A percentile compares a stretch with the other conserved stretches of the same genome.
These are phyloP conservation scores for Lithophane semibrunnea DNA, from an alignment of 2,888 invertebrate species.

Conservation along the genomic window DNA sequence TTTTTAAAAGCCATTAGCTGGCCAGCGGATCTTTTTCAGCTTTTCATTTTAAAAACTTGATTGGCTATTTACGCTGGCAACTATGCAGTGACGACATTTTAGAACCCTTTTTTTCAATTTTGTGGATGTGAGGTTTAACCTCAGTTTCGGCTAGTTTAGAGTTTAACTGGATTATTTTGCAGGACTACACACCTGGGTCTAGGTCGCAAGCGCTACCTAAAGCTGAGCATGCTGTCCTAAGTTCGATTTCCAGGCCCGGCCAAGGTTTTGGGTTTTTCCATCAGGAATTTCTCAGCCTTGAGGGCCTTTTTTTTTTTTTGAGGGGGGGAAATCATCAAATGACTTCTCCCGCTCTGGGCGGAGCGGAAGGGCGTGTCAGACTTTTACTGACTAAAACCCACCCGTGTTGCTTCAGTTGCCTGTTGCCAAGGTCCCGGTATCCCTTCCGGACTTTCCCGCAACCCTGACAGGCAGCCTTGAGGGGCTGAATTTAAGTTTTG, in stretches of 20 bases:
- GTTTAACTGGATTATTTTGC: neutral
- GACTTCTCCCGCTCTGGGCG: no score
- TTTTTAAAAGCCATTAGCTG: constrained; percentile 81
- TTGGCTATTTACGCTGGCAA: constrained; percentile 66
- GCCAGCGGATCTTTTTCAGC: constrained; percentile 65
- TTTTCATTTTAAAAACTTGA: constrained; percentile 68
- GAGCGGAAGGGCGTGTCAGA: no score
- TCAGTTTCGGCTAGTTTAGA: neutral
- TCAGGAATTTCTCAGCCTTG: no score
- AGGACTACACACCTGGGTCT: neutral
- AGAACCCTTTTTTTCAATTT: constrained; percentile 7
- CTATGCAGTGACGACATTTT: constrained; percentile 14
- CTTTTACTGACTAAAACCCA: no score
- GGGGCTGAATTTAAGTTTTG: no score
- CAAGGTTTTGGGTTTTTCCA: neutral
- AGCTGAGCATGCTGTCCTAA: neutral
- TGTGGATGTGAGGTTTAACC: constrained; percentile 4
- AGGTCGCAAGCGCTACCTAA: neutral
- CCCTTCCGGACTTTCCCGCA: no score
- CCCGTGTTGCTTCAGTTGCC: no score
- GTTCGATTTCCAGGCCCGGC: neutral
- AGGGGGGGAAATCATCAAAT: no score
- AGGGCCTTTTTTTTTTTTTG: no score
- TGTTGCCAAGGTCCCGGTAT: no score
- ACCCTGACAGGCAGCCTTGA: no score